These are phyloP conservation scores for Tragelaphus oryx DNA, from an alignment of 2,797 vertebrate genomes.

Conservation along the genomic window DNA sequence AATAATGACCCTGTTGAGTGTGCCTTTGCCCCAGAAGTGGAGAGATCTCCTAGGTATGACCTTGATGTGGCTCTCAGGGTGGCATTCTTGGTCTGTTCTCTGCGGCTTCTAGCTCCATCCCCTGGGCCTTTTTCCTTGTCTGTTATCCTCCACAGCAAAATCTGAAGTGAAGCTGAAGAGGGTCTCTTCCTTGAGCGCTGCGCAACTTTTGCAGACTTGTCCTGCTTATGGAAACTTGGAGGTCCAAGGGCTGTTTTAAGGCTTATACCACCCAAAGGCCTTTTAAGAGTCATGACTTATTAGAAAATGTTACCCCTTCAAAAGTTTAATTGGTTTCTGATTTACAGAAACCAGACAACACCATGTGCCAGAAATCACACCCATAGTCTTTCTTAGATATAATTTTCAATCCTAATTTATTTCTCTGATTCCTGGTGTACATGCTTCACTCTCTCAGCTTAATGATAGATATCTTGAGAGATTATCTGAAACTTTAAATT, in stretches of 20 bases:
- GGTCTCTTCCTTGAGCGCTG: not conserved
- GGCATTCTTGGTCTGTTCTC: not conserved
- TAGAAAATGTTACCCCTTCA: not conserved
- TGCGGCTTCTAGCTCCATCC: not conserved
- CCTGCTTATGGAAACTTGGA: not conserved
- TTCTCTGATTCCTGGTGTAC: not conserved
- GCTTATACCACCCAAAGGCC: not conserved
- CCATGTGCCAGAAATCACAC: not conserved
- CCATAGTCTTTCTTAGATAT: not conserved
- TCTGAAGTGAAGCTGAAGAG: not conserved
- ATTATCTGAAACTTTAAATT: not conserved
- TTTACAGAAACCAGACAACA: not conserved
- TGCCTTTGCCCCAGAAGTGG: not conserved
- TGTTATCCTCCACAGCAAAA: too few relatives aligned
- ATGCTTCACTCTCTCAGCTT: not conserved
- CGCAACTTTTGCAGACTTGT: not conserved
- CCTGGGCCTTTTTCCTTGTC: not conserved
- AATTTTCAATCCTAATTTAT: not conserved
- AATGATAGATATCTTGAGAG: not conserved
- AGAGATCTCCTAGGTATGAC: not conserved
- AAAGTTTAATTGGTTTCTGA: not conserved
- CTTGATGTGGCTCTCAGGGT: not conserved
- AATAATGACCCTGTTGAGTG: too few relatives aligned
- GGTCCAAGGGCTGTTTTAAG: not conserved
- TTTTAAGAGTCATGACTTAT: not conserved